Evolutionary conservation across 2,888 invertebrate genomes (phyloP), one percentile per base, ranked within the genome.

Genomic region (Coenonympha glycerion): DNA sequence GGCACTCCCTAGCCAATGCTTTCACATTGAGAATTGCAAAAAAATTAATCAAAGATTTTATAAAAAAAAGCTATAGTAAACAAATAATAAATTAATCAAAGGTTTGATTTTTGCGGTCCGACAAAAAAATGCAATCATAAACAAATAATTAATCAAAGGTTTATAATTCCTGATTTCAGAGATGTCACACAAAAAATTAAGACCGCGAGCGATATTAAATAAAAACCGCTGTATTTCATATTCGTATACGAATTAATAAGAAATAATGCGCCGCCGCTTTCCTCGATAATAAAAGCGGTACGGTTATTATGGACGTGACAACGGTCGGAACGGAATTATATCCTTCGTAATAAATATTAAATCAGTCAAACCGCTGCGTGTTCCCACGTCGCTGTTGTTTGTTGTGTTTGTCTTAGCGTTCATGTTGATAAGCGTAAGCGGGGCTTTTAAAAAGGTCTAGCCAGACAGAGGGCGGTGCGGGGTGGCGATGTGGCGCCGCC

Each of bases 381-480:
- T 50, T 53, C 53, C 53, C 53, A 53, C 52, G 47, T 48, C 24
- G 30, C 41, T 37, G 26, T 52, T 52, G 48, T 53, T 53, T 50
- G 42, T 47, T 49, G 30, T 15, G 34, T 30, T 44, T 28, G 36
- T 19, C 13, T 28, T 15, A 11, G 5, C 15, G 49, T 21, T 28
- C 6, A 42, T 6, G 6, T n/a, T 36, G 33, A 37, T 3, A 8
- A 9, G 36, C 11, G 33, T 11, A 5, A 28, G 41, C 15, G 39
- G 40, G 8, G 24, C 24, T 1, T 6, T 8, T 24, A 24, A 24
- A n/a, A n/a, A n/a, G 6, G 24, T 24, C 24, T 6, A 24, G 8
- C 24, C 24, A 8, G 24, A 8, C 8, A 2, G 3, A 8, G 24
- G 8, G 24, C 8, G 24, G 1, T 6, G 2, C n/a, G n/a, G n/a